Evolutionary conservation across 2,797 vertebrate genomes (phyloP).

Genomic region (Trichosurus vulpecula): DNA sequence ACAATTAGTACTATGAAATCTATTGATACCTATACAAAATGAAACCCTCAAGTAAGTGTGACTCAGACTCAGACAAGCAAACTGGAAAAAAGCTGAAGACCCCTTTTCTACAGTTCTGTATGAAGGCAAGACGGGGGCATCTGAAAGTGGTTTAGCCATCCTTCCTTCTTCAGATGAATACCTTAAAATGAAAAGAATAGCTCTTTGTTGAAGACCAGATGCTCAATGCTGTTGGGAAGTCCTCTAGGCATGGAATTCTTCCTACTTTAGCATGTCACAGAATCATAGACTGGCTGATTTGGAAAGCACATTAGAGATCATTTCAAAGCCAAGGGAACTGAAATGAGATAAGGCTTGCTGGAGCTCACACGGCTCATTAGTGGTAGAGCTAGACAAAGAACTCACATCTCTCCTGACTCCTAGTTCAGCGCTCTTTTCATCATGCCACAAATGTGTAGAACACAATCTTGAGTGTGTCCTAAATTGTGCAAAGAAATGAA

Average conservation of each 20-base stretch:
- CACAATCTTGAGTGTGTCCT: background rate
- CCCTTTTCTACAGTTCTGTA: background rate
- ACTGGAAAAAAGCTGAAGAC: background rate
- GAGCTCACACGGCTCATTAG: background rate
- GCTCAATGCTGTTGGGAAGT: background rate
- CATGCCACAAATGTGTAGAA: background rate
- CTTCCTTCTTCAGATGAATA: background rate
- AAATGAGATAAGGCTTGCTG: background rate
- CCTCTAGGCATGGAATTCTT: too few species aligned
- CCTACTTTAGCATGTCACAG: too few species aligned
- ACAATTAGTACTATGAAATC: background rate
- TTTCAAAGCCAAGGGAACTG: background rate
- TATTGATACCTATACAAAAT: slow-evolving; percentile 32
- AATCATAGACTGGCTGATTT: background rate
- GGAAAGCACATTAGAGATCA: background rate
- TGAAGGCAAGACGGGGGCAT: background rate
- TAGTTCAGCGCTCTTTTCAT: background rate
- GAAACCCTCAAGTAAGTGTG: slow-evolving; percentile 29
- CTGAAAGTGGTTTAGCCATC: background rate
- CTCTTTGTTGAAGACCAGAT: slow-evolving; percentile 17
- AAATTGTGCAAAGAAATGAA: background rate
- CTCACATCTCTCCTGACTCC: background rate
- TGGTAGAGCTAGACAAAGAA: background rate
- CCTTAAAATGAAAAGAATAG: slow-evolving; percentile 1
- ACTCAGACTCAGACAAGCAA: background rate